A percentile compares a stretch with the other conserved stretches of the same genome.
Evolutionary conservation across 2,888 invertebrate species (phyloP).

Genomic region (Xestobium rufovillosum): DNA sequence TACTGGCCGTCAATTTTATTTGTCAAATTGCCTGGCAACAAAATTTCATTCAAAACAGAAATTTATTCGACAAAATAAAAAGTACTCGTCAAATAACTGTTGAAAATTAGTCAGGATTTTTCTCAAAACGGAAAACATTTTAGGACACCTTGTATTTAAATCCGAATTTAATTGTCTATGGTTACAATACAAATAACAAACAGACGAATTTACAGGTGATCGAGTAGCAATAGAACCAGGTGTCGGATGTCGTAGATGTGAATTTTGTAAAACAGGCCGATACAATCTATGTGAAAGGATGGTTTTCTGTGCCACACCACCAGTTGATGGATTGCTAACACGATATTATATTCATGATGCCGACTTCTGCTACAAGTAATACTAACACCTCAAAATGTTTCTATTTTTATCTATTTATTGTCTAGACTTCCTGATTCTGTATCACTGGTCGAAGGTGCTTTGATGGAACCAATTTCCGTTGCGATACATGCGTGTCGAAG

Average conservation of each 20-base stretch:
- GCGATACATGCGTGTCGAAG: constrained; percentile 90
- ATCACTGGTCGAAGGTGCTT: constrained; percentile 85
- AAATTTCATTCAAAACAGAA: too few species aligned
- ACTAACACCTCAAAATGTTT: constrained; percentile 1
- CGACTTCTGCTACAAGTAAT: constrained; percentile 79
- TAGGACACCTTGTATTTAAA: too few species aligned
- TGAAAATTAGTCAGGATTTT: too few species aligned
- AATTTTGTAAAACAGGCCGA: constrained; percentile 76
- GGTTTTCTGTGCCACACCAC: constrained; percentile 89
- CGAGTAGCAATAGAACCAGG: constrained; percentile 94
- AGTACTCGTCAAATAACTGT: too few species aligned
- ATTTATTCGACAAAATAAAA: too few species aligned
- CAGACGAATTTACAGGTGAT: constrained; percentile 60
- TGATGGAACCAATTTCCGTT: constrained; percentile 88
- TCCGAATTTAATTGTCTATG: not conserved
- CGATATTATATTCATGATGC: constrained; percentile 85
- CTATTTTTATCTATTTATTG: constrained; percentile 5
- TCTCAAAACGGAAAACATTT: too few species aligned
- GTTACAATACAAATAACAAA: not conserved
- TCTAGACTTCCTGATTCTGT: constrained; percentile 81
- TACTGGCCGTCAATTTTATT: too few species aligned
- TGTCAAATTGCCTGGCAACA: too few species aligned
- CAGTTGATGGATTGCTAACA: constrained; percentile 79
- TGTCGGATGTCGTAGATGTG: constrained; percentile 76
- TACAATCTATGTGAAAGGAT: constrained; percentile 90